Base-by-base conservation (phyloP, 2,888 invertebrate species). In the Julus scanicus region DNA sequence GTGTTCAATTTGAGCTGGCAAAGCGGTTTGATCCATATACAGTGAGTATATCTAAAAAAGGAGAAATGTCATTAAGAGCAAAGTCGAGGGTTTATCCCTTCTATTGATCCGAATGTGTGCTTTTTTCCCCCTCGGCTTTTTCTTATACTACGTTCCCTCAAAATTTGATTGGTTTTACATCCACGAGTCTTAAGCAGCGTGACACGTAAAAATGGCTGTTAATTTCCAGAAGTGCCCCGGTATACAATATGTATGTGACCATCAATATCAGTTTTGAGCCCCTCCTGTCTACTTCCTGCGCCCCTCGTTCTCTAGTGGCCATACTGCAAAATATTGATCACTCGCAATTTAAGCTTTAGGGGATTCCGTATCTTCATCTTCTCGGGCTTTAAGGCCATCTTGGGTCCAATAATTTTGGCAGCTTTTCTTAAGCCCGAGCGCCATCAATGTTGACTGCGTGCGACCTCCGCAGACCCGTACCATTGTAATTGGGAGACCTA, bases 31-130 rank as follows among this genome's bases (percentile, higher is more conserved):
- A 63, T 17, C 63, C 63, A n/a, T n/a, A n/a, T 63, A 4, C n/a
- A 2, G 3, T 63, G 4, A 20, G 63, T n/a, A 63, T n/a, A n/a
- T 63, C 63, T n/a, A 13, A n/a, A 63, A 63, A 20, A 63, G 63
- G 63, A 63, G 63, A 63, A 63, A 63, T n/a, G 63, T 63, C 63
- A 63, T 63, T 63, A 63, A 63, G n/a, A 63, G 63, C n/a, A n/a
- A 63, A 63, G 63, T 17, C 63, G 17, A 63, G 63, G 63, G 63
- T 17, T n/a, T 63, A n/a, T 63, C 63, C 63, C 53, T 20, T 20
- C 13, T 63, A 63, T 63, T 63, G 63, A 63, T 63, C 63, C 11
- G n/a, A 63, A n/a, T 8, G 3, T 13, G 2, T 63, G 6, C 20
- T 63, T 20, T 20, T 63, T n/a, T 63, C n/a, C 63, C 53, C 63